A percentile compares a stretch with the other conserved stretches of the same genome.
phyloP scores from a whole-genome alignment of 2,888 invertebrate species.

The Scaptomyza cyrtandrae region DNA sequence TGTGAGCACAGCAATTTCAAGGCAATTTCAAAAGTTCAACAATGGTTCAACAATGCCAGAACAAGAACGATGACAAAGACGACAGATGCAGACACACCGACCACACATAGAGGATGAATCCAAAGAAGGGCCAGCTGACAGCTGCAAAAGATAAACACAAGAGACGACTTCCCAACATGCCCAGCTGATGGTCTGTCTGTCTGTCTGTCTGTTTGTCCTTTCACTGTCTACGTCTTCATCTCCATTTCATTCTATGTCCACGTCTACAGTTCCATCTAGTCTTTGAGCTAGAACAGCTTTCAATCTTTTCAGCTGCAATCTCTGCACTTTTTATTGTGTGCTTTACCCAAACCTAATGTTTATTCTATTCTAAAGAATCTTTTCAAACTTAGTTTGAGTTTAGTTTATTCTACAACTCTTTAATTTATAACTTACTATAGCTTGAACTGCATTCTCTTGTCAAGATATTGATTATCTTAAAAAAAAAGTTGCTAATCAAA shows the following conservation, averaged over 20 bases:
- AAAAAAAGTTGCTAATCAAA: not conserved
- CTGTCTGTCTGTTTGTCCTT: not conserved
- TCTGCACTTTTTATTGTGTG: slow-evolving; percentile 18
- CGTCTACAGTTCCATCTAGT: not conserved
- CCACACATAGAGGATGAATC: slow-evolving; percentile 56
- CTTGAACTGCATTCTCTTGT: not conserved
- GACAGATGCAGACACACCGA: slow-evolving; percentile 34
- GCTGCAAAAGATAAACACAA: slow-evolving; percentile 69
- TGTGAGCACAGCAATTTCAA: slow-evolving; percentile 76
- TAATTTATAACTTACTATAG: not conserved
- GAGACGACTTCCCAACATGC: slow-evolving; percentile 25
- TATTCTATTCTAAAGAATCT: not conserved
- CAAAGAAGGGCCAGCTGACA: slow-evolving; percentile 59
- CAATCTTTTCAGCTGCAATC: slow-evolving; percentile 35
- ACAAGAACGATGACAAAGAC: slow-evolving; percentile 15
- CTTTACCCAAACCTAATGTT: not conserved
- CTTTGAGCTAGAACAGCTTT: slow-evolving; percentile 5
- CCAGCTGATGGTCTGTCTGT: not conserved
- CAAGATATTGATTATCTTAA: no score
- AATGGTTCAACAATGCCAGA: slow-evolving; percentile 58
- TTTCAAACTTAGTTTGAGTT: not conserved
- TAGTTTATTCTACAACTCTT: not conserved
- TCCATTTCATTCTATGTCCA: slow-evolving; percentile 2
- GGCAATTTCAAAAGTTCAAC: slow-evolving; percentile 77
- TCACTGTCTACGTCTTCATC: slow-evolving; percentile 1